phyloP scores from a whole-genome alignment of 2,113 vertebrate species.

The Lichenostomus cassidix region DNA sequence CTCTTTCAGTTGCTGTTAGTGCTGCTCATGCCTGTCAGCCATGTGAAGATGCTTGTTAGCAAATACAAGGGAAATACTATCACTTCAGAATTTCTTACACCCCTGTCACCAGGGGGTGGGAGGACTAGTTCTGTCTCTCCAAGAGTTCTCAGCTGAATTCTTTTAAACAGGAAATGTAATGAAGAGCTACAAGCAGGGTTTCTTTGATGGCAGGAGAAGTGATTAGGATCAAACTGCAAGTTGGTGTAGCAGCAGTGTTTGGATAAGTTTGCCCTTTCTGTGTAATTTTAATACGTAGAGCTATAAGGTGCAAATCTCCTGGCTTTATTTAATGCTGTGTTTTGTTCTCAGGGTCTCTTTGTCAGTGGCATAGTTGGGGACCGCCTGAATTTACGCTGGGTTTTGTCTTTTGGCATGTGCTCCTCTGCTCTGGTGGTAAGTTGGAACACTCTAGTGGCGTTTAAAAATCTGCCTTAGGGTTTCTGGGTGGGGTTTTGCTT shows the following conservation, averaged over 20 bases:
- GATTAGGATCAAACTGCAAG: neutral
- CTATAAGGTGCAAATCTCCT: neutral
- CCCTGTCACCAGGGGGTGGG: neutral
- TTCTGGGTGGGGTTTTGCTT: neutral
- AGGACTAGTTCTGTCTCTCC: neutral
- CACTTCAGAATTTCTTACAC: neutral
- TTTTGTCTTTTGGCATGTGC: conserved; percentile 92
- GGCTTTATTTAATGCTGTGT: neutral
- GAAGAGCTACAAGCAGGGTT: neutral
- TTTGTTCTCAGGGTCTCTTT: conserved; percentile 86
- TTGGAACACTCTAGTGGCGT: neutral
- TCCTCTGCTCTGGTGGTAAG: conserved; percentile 92
- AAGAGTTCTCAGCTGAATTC: neutral
- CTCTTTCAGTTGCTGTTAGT: neutral
- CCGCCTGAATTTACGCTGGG: conserved; percentile 89
- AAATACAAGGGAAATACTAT: neutral
- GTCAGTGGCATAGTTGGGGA: conserved; percentile 91
- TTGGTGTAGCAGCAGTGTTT: neutral
- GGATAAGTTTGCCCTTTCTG: neutral
- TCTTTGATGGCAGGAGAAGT: neutral
- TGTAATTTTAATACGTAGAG: neutral
- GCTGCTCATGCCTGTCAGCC: neutral
- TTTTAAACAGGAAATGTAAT: neutral
- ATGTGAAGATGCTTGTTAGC: neutral
- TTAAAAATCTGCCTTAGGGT: neutral